Conservation (phyloP, 2,113 vertebrate species). For the Lathamus discolor region DNA sequence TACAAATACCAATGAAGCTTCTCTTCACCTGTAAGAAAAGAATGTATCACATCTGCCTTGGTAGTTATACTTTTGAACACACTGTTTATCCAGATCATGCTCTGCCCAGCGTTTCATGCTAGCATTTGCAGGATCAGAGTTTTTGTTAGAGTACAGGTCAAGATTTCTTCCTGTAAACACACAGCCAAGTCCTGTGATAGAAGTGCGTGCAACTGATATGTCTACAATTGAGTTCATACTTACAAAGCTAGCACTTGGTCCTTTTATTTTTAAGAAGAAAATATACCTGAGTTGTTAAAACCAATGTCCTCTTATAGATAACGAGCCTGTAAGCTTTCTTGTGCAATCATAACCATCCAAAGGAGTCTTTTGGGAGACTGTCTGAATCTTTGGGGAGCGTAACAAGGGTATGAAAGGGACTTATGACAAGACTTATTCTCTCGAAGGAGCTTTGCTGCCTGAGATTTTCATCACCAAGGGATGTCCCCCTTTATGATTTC, state of each 20-base stretch:
- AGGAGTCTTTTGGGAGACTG: constrained; percentile 41
- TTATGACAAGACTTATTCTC: constrained; percentile 21
- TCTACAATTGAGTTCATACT: neutral
- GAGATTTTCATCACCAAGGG: constrained; percentile 40
- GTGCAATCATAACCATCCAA: constrained; percentile 26
- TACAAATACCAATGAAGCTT: neutral
- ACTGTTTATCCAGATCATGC: neutral
- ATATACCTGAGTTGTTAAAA: constrained; percentile 16
- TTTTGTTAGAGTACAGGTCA: neutral
- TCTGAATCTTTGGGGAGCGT: constrained; percentile 35
- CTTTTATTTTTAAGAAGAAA: constrained; percentile 34
- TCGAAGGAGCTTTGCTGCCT: constrained; percentile 30
- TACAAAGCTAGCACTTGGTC: neutral
- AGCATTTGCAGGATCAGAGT: neutral
- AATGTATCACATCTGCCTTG: neutral
- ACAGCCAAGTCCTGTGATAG: neutral
- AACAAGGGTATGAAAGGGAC: constrained; percentile 24
- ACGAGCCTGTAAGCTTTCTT: neutral
- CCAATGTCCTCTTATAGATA: constrained; percentile 11
- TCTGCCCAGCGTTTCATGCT: neutral
- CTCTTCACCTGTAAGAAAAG: neutral
- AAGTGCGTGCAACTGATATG: constrained; percentile 20
- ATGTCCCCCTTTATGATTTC: constrained; percentile 38
- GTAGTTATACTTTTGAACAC: neutral
- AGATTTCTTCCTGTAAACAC: neutral